phyloP scores from a whole-genome alignment of 2,113 vertebrate species.

The Indicator indicator region DNA sequence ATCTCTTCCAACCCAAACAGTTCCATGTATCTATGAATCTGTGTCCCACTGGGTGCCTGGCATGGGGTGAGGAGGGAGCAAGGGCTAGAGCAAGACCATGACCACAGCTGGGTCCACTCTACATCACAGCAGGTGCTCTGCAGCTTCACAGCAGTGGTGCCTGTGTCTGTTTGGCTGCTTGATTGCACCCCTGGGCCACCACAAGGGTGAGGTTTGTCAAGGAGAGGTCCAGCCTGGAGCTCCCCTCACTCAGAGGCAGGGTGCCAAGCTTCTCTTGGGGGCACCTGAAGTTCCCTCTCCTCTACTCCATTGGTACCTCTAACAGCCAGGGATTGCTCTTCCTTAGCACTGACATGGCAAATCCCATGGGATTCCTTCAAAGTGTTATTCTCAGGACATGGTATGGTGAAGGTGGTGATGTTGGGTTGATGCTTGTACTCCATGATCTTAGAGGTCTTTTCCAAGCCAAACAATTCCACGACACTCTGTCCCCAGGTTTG shows the following conservation, averaged over 20 bases:
- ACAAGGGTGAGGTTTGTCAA: not conserved
- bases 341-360: not conserved
- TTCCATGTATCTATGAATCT: no score
- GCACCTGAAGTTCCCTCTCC: accelerated
- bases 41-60: accelerated
- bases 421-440: no score
- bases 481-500: not conserved
- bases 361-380: not conserved
- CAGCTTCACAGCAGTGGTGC: accelerated
- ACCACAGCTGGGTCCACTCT: not conserved
- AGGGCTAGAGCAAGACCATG: no score
- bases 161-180: accelerated
- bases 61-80: accelerated
- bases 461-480: no score
- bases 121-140: accelerated
- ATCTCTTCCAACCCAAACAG: no score
- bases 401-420: no score
- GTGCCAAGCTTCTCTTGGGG: not conserved
- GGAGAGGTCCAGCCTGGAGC: not conserved
- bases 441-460: no score
- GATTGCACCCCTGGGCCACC: accelerated
- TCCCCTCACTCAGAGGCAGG: not conserved
- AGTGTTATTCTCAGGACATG: not conserved
- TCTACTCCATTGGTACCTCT: not conserved
- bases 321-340: not conserved